phyloP scores from a whole-genome alignment of 2,797 vertebrate genomes.

The Fundulus diaphanus region DNA sequence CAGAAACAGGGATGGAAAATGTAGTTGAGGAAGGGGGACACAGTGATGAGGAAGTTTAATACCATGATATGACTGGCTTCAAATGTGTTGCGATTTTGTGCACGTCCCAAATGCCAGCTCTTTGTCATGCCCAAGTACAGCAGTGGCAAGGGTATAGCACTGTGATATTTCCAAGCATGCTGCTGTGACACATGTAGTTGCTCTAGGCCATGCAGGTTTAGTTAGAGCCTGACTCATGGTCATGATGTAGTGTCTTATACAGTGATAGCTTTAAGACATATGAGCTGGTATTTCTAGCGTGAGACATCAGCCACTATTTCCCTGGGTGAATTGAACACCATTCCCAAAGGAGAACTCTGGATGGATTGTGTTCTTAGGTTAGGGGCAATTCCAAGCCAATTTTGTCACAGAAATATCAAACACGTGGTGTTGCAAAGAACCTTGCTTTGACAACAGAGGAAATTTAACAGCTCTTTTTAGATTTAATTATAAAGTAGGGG shows the following conservation, averaged over 20 bases:
- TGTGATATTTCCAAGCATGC: constrained; percentile 71
- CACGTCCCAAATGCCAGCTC: constrained; percentile 68
- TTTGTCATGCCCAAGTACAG: constrained; percentile 74
- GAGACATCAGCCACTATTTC: constrained; percentile 58
- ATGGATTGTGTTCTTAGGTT: constrained; percentile 68
- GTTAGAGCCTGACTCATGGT: constrained; percentile 78
- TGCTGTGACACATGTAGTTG: constrained; percentile 73
- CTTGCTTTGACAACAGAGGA: constrained; percentile 9
- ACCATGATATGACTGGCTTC: constrained; percentile 56
- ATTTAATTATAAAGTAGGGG: constrained; percentile 26
- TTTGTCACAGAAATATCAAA: constrained; percentile 40
- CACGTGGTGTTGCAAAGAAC: constrained; percentile 43
- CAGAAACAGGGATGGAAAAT: constrained; percentile 60
- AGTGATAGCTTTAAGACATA: constrained; percentile 75
- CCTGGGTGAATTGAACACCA: constrained; percentile 62
- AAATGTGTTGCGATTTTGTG: constrained; percentile 69
- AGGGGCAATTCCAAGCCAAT: constrained; percentile 49
- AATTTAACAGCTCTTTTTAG: constrained; percentile 25
- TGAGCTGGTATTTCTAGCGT: constrained; percentile 73
- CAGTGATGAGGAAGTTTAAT: constrained; percentile 53
- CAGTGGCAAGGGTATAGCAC: constrained; percentile 62
- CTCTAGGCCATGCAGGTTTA: constrained; percentile 76
- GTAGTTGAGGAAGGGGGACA: constrained; percentile 31
- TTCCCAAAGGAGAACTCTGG: constrained; percentile 62
- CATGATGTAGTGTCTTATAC: constrained; percentile 76